Base-by-base conservation (phyloP, 2,797 vertebrate genomes). In the Silurus aristotelis region DNA sequence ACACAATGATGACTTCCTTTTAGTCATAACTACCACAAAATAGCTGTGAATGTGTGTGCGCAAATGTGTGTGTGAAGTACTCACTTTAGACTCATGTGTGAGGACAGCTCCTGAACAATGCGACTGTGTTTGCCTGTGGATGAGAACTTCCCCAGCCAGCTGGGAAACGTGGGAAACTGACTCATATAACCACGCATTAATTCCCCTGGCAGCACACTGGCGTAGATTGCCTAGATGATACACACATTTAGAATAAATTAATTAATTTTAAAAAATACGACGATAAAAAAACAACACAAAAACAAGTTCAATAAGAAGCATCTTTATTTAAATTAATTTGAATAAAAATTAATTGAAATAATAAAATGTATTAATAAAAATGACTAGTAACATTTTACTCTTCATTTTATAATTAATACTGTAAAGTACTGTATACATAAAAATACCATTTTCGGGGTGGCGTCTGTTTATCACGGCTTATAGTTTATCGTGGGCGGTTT, bases 181-280 rank as follows among this genome's bases (percentile, higher is more conserved):
- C 91, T 94, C 97, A 99, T 97, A 90, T 96, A 95, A n/a, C 98
- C 98, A 81, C 96, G 95, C 98, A 99, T 99, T 89, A 99, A 93
- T 92, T 99, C 98, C 1, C 98, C 98, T 0, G 98, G 98, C 80
- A 99, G 92, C 91, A 99, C 98, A 0, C 98, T 99, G 64, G 98
- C 96, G 87, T 98, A 99, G 91, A 99, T 94, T 55, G 98, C 98
- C 98, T 99, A 67, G 7, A 13, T 10, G 19, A 87, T 56, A 88
- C 67, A 87, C 43, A 79, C 20, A 84, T 20, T 86, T 31, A 86
- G 20, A 22, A 72, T 10, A n/a, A 13, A 48, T 72, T 31, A 31
- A 31, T 31, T 31, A 31, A 31, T 31, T 31, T 1, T 3, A 31
- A 31, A 31, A 31, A 31, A 31, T 31, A 31, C 31, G 31, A 31